Evolutionary conservation across 2,888 invertebrate species (phyloP).

Genomic region (Glaucopsyche alexis): DNA sequence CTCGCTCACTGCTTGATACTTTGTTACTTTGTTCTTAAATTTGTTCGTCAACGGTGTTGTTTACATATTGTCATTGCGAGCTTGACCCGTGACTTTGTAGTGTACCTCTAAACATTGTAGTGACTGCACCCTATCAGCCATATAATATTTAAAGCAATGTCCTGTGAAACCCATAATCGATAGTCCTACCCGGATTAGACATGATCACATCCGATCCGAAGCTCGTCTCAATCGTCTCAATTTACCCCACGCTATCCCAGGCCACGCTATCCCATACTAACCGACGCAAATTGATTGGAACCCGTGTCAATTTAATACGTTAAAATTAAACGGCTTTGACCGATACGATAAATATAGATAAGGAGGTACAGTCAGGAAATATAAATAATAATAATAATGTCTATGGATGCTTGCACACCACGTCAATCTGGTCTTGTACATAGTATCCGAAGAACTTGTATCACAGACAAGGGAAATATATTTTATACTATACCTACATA

Average conservation of each 20-base stretch:
- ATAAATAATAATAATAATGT: not conserved
- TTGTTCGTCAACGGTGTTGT: too few species aligned
- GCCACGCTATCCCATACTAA: not conserved
- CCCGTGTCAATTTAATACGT: not conserved
- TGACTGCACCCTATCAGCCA: too few species aligned
- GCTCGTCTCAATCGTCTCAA: not conserved
- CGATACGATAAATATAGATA: not conserved
- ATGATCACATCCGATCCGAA: not conserved
- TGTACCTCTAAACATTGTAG: too few species aligned
- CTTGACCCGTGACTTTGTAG: too few species aligned
- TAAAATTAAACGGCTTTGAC: not conserved
- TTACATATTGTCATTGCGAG: too few species aligned
- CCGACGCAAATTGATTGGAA: conserved; percentile 3
- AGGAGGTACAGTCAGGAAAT: not conserved
- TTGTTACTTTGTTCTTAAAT: too few species aligned
- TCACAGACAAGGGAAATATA: too few species aligned
- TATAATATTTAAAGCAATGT: not conserved
- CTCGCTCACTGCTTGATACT: too few species aligned
- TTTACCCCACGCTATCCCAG: not conserved
- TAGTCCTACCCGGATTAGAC: not conserved
- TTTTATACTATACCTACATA: too few species aligned
- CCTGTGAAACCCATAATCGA: not conserved
- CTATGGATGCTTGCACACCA: too few species aligned
- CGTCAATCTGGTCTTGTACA: too few species aligned
- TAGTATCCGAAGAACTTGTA: too few species aligned